Base-by-base conservation (phyloP, 2,113 vertebrate genomes). In the Stigmatopora argus region DNA sequence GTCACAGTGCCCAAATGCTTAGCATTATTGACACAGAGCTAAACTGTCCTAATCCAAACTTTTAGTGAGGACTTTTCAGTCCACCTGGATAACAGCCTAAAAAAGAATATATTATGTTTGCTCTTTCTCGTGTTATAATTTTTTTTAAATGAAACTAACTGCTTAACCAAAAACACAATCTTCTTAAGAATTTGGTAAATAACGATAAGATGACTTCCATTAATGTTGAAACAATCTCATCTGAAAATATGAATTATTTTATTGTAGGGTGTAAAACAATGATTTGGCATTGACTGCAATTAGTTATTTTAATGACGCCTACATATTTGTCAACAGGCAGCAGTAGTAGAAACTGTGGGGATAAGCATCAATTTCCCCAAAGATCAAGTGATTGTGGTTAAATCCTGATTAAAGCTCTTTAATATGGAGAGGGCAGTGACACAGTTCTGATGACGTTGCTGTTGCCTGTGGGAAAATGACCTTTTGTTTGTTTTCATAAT, bases 1-100 rank as follows among this genome's bases (percentile, higher is more conserved):
- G 74, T 73, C 82, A 70, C 51, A 1, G 48, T 67, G 74, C 69
- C 69, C 55, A 51, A 48, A 52, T 78, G 56, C 55, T 85, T 84
- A 69, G 58, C 19, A 41, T 68, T 58, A 73, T 74, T 65, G 67
- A 66, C 60, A 66, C 71, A 63, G 8, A 59, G 45, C 41, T n/a
- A 41, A 66, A 78, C 58, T 64, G 57, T 26, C 5, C 67, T 51
- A 3, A 13, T 77, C 65, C 74, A 45, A 76, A 62, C 49, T 67
- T 10, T 51, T 5, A 46, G 56, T 35, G 8, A 18, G 8, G 6
- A 3, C 57, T 18, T 35, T 76, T 47, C 18, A 45, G 45, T 70
- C 64, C 45, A 59, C 41, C 34, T 45, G 48, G 46, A 6, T 26
- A 56, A 35, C 11, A 44, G 14, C 2, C 56, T 64, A 19, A 56